Evolutionary conservation across 2,113 vertebrate species (phyloP).

Genomic region (Talpa occidentalis): DNA sequence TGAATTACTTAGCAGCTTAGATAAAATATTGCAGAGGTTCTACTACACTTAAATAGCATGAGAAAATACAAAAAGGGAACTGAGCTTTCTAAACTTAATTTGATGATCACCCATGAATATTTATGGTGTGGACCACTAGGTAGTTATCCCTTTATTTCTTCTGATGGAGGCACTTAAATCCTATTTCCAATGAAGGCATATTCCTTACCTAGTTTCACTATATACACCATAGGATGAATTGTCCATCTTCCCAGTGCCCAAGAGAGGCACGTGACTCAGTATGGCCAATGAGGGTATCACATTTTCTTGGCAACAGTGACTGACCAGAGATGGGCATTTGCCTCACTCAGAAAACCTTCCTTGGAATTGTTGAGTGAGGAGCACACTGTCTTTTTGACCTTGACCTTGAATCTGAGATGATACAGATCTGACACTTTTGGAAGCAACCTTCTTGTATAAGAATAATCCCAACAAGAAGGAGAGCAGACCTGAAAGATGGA

Average conservation of each 20-base stretch:
- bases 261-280: not conserved
- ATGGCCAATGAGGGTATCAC: not conserved
- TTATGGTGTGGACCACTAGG: not conserved
- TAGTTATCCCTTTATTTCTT: not conserved
- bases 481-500: not conserved
- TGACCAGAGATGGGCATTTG: not conserved
- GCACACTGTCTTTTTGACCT: not conserved
- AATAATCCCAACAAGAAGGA: not conserved
- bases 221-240: not conserved
- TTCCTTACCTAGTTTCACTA: not conserved
- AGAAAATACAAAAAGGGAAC: conserved; percentile 32
- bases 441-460: not conserved
- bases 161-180: not conserved
- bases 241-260: not conserved
- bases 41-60: not conserved
- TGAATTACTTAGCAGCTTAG: conserved; percentile 59
- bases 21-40: conserved; percentile 32
- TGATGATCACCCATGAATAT: conserved; percentile 32
- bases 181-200: not conserved
- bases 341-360: not conserved
- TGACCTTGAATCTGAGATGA: not conserved
- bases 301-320: not conserved
- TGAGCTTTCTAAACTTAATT: conserved; percentile 21
- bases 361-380: not conserved
- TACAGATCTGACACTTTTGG: not conserved